These are phyloP conservation scores for Brachypodius melanocephalos DNA, from an alignment of 2,113 vertebrate genomes.

Conservation along the genomic window DNA sequence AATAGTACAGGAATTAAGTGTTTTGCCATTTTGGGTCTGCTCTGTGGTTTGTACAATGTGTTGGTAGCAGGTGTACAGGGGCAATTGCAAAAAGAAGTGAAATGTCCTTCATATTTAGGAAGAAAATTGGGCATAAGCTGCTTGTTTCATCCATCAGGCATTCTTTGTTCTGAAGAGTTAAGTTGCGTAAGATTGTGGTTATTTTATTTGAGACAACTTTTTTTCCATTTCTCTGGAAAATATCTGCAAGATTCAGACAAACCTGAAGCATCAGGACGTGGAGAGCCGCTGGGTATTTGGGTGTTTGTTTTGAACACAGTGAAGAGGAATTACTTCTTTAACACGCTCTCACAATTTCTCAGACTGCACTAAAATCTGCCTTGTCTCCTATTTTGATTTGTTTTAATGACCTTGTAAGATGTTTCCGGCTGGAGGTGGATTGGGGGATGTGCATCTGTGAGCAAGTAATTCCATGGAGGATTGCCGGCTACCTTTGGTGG, in stretches of 20 bases:
- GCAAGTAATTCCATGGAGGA: not conserved
- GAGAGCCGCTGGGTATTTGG: not conserved
- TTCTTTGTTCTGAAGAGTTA: not conserved
- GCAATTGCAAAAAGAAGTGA: not conserved
- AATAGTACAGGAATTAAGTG: fast-evolving
- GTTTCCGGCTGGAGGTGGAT: not conserved
- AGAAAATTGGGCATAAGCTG: not conserved
- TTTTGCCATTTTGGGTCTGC: not conserved
- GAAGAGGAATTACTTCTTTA: not conserved
- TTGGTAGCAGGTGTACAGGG: fast-evolving
- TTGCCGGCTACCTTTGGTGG: not conserved
- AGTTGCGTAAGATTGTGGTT: not conserved
- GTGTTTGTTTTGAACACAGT: not conserved
- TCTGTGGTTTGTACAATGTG: not conserved
- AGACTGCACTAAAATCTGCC: not conserved
- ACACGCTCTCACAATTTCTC: not conserved
- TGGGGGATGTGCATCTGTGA: not conserved
- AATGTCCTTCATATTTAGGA: not conserved
- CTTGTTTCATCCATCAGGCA: not conserved
- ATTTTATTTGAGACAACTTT: not conserved
- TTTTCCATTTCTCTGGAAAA: not conserved
- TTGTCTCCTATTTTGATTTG: not conserved
- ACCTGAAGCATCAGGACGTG: not conserved
- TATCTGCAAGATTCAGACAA: not conserved
- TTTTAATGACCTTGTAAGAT: not conserved